phyloP scores from a whole-genome alignment of 2,797 vertebrate genomes.

The Sebastes minor region DNA sequence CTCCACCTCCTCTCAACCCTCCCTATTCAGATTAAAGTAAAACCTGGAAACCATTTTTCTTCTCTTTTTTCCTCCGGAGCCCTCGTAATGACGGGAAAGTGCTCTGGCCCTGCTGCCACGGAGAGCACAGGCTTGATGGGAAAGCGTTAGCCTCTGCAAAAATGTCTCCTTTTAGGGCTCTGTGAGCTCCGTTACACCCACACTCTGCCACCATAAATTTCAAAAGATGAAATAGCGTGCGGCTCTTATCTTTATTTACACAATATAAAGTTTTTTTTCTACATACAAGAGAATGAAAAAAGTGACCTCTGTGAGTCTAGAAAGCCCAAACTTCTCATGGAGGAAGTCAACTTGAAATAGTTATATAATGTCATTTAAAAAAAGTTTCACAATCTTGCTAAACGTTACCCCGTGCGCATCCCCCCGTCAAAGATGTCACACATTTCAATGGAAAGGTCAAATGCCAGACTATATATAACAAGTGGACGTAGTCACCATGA shows the following conservation, averaged over 20 bases:
- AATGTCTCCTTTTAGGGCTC: constrained; percentile 74
- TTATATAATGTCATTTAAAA: constrained; percentile 8
- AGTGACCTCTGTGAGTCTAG: constrained; percentile 19
- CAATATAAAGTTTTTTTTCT: constrained; percentile 50
- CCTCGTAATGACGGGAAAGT: constrained; percentile 76
- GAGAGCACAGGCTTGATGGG: constrained; percentile 61
- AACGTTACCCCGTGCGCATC: not conserved
- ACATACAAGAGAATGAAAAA: constrained; percentile 30
- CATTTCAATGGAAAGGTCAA: not conserved
- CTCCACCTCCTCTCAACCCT: constrained; percentile 3
- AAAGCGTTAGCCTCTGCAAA: constrained; percentile 61
- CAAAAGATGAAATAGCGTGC: constrained; percentile 57
- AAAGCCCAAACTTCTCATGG: constrained; percentile 36
- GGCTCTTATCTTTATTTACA: constrained; percentile 69
- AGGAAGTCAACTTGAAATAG: not conserved
- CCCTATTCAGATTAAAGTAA: constrained; percentile 60
- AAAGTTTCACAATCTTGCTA: not conserved
- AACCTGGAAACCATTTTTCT: constrained; percentile 80
- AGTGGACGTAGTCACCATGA: too few species aligned
- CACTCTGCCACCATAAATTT: constrained; percentile 62
- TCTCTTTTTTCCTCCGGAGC: constrained; percentile 57
- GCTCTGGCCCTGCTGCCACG: constrained; percentile 55
- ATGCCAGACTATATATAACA: too few species aligned
- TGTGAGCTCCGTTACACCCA: constrained; percentile 58
- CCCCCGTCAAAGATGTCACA: not conserved